phyloP scores from a whole-genome alignment of 2,113 vertebrate species.

The Tapirus terrestris region DNA sequence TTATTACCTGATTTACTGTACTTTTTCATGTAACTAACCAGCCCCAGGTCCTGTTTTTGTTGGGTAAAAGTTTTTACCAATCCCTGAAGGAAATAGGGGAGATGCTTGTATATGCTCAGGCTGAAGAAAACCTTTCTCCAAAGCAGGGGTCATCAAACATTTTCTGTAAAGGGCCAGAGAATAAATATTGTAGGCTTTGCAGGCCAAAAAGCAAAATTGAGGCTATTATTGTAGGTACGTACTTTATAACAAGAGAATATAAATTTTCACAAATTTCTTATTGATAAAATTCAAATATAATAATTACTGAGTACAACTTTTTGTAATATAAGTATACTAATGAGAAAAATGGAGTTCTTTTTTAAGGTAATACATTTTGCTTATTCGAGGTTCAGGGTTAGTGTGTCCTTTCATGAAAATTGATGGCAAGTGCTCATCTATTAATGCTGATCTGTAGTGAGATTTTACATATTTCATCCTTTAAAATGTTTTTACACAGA shows the following conservation, averaged over 20 bases:
- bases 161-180: neutral
- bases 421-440: neutral
- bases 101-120: neutral
- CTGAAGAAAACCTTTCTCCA: slow-evolving; percentile 8
- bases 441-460: neutral
- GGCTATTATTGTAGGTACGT: neutral
- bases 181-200: neutral
- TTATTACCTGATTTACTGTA: neutral
- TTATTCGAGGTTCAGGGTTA: neutral
- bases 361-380: slow-evolving; percentile 22
- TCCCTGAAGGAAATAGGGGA: neutral
- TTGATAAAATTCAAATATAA: slow-evolving; percentile 31
- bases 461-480: slow-evolving; percentile 31
- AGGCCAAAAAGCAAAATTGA: slow-evolving; percentile 5
- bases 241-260: neutral
- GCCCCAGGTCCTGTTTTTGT: neutral
- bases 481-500: slow-evolving; percentile 25
- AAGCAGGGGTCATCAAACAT: neutral
- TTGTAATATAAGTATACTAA: neutral
- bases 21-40: neutral
- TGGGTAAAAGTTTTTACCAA: neutral
- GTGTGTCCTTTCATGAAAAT: neutral
- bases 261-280: neutral
- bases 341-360: neutral
- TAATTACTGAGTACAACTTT: neutral